A percentile compares a stretch with the other conserved stretches of the same genome.
These are phyloP conservation scores for Hydractinia symbiolongicarpus DNA, from an alignment of 30 jellyfish, hydroid and myxozoan genomes.

Conservation along the genomic window DNA sequence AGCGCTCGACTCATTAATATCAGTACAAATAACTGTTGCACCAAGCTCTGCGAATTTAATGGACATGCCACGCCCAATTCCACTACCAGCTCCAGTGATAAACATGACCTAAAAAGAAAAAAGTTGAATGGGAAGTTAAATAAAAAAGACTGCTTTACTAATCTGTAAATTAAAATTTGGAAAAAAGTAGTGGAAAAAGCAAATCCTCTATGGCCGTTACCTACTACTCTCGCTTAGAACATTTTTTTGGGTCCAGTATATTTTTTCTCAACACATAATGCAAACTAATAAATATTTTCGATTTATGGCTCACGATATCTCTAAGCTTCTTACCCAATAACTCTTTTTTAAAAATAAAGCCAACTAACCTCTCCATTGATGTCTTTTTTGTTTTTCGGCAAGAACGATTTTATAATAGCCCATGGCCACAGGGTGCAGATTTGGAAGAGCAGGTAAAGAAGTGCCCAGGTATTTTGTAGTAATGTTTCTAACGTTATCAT, in stretches of 20 bases:
- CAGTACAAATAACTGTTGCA: slow-evolving; percentile 72
- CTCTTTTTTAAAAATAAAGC: too few relatives aligned
- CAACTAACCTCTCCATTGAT: slow-evolving; percentile 31
- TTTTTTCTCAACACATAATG: too few relatives aligned
- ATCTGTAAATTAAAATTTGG: not conserved
- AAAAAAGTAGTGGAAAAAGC: not conserved
- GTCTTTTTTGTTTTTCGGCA: slow-evolving; percentile 35
- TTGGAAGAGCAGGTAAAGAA: slow-evolving; percentile 5
- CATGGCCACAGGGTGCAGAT: slow-evolving; percentile 29
- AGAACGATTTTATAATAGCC: slow-evolving; percentile 28
- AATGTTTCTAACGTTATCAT: too few relatives aligned
- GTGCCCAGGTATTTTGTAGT: not conserved
- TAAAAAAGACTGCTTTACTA: not conserved
- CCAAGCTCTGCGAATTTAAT: slow-evolving; percentile 63
- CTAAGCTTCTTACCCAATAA: too few relatives aligned
- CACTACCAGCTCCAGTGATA: slow-evolving; percentile 92
- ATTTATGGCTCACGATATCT: too few relatives aligned
- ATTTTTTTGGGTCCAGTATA: not conserved
- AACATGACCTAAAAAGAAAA: slow-evolving; percentile 37
- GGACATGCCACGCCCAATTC: slow-evolving; percentile 59
- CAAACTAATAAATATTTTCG: too few relatives aligned
- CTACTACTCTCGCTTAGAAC: not conserved
- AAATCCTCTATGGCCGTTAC: not conserved
- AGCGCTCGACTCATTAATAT: slow-evolving; percentile 41
- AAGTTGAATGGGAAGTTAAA: not conserved